A percentile compares a stretch with the other conserved stretches of the same genome.
These are phyloP conservation scores for Phrynosoma platyrhinos DNA, from an alignment of 2,113 vertebrate species.

Conservation along the genomic window DNA sequence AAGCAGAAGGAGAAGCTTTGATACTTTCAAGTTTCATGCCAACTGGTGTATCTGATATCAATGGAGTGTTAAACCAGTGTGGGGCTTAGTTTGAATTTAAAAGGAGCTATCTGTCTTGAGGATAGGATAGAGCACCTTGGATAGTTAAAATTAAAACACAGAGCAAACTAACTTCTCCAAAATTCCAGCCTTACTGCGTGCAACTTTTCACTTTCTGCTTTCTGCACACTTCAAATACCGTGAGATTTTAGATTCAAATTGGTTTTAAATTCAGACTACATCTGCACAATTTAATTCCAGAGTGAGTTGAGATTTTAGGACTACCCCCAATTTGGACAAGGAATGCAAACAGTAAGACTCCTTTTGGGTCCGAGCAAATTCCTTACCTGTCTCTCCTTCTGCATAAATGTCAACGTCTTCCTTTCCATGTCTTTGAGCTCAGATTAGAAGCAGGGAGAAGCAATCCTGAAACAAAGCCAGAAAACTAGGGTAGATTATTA, in stretches of 20 bases:
- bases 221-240: background rate
- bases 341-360: too few species aligned
- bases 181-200: background rate
- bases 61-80: too few species aligned
- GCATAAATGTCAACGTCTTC: background rate
- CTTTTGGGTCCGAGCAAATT: background rate
- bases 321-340: background rate
- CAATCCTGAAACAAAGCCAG: background rate
- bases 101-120: too few species aligned
- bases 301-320: background rate
- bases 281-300: background rate
- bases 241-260: background rate
- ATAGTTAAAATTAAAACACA: too few species aligned
- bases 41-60: too few species aligned
- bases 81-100: too few species aligned
- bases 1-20: too few species aligned
- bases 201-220: background rate
- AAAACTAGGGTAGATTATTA: background rate
- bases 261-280: background rate
- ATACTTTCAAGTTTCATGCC: too few species aligned
- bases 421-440: background rate
- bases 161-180: too few species aligned
- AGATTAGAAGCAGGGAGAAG: background rate
- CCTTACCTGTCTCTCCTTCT: background rate
- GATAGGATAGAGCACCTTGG: too few species aligned